Base-by-base conservation (phyloP, 2,797 vertebrate species). In the Bryconaethiops microstoma region DNA sequence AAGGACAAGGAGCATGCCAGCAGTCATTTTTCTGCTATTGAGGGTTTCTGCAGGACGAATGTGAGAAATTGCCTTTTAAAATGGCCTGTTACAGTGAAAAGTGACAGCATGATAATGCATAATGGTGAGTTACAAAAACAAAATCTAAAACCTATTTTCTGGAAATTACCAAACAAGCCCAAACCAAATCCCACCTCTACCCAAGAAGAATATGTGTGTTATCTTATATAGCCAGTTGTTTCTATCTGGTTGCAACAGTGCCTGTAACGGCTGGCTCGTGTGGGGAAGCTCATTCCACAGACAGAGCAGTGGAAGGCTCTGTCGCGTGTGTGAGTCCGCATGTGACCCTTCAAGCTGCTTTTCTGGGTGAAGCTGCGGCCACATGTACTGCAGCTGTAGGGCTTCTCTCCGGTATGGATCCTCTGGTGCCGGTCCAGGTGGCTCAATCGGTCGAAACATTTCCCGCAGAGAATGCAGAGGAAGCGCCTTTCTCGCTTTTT, bases 401-500 rank as follows among this genome's bases (percentile, higher is more conserved):
- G 85, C 12, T 82, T 84, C 62, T 86, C 85, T 12, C 85, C 85
- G 0, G 85, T 86, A 52, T 86, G 85, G 23, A 86, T 84, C 39
- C 85, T 80, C 52, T 80, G 85, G 69, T 86, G 85, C 2, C 82
- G 83, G 6, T 86, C 83, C 77, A 86, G 74, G 55, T 84, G 83
- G 54, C 82, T 84, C 70, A 86, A 42, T 0, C 83, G 78, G 71
- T 84, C 83, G 7, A 86, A 86, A 52, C 74, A 76, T 70, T 86
- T 86, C 16, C 82, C 85, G 23, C 85, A 86, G n/a, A 80, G 83
- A 7, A 74, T 68, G 17, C 85, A 86, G 42, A 73, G 76, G 78
- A 84, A 86, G 39, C 83, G 76, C 7, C 83, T 62, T 23, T 76
- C 76, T 0, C 81, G 76, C 50, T 17, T 57, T 14, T 57, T 74